A percentile compares a stretch with the other conserved stretches of the same genome.
These are phyloP conservation scores for Panthera leo DNA, from an alignment of 2,113 vertebrate genomes.

Conservation along the genomic window DNA sequence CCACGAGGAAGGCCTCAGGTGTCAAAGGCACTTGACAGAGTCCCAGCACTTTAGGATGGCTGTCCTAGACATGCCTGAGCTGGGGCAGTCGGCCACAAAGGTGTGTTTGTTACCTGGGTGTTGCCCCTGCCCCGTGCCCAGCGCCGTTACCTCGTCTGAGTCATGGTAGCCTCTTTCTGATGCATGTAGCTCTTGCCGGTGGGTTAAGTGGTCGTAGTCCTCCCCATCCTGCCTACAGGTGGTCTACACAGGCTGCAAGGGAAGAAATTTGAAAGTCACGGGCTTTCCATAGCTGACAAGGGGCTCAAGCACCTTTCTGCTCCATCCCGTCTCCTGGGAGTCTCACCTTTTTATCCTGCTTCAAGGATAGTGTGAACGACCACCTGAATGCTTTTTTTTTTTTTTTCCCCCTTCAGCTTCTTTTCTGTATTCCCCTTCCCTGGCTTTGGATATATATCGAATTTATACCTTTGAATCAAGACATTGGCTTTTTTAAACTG, in stretches of 20 bases:
- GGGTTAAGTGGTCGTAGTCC: not conserved
- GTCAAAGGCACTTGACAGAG: too few relatives aligned
- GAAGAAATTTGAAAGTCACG: not conserved
- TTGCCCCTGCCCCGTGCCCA: not conserved
- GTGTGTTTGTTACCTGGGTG: not conserved
- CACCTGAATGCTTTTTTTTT: not conserved
- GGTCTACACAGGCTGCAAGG: not conserved
- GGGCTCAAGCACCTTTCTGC: not conserved
- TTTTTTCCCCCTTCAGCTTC: not conserved
- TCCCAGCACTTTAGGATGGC: not conserved
- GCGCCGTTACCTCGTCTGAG: not conserved
- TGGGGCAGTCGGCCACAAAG: not conserved
- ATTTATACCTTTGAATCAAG: slow-evolving; percentile 26
- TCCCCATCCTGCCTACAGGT: not conserved
- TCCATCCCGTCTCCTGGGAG: not conserved
- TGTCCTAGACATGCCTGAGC: not conserved
- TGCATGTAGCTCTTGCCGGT: not conserved
- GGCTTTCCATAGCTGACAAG: not conserved
- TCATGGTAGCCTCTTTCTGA: not conserved
- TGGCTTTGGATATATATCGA: not conserved
- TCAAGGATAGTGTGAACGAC: not conserved
- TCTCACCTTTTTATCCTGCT: not conserved
- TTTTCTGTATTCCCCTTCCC: not conserved
- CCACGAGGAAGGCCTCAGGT: not conserved
- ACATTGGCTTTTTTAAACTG: not conserved